phyloP scores from a whole-genome alignment of 2,888 invertebrate genomes.

The Anthophora plumipes region DNA sequence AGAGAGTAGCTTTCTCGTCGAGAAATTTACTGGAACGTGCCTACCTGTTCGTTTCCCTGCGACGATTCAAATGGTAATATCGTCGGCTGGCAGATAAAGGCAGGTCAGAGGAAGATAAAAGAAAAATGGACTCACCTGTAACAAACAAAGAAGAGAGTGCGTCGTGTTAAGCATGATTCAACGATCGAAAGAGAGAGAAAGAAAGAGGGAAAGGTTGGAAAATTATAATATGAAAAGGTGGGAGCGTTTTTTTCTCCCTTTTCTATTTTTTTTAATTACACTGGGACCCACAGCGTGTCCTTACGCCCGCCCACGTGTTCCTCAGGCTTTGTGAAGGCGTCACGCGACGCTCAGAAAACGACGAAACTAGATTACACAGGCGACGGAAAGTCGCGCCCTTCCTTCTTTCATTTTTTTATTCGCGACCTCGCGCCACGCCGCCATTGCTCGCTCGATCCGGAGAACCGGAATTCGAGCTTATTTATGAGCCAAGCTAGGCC shows the following conservation, averaged over 20 bases:
- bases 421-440: neutral
- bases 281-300: conserved; percentile 1
- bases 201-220: neutral
- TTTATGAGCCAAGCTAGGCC: conserved; percentile 20
- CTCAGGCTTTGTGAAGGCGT: conserved; percentile 19
- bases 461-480: conserved; percentile 44
- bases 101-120: neutral
- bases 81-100: neutral
- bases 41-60: conserved; percentile 42
- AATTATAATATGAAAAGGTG: conserved; percentile 64
- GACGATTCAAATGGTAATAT: conserved; percentile 64
- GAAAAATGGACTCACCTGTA: conserved; percentile 61
- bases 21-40: neutral
- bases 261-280: conserved; percentile 59
- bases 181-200: too few relatives aligned
- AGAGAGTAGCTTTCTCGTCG: too few relatives aligned
- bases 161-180: conserved; percentile 46
- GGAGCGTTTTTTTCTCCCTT: too few relatives aligned
- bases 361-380: conserved; percentile 48
- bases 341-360: conserved; percentile 36
- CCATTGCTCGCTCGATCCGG: conserved; percentile 14
- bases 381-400: conserved; percentile 34
- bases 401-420: too few relatives aligned
- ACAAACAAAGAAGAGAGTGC: conserved; percentile 48
- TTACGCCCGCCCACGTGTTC: conserved; percentile 34